Evolutionary conservation across 1,140 invertebrate species (phyloP), one percentile per base, ranked within the genome.

Genomic region (Drosophila triauraria): DNA sequence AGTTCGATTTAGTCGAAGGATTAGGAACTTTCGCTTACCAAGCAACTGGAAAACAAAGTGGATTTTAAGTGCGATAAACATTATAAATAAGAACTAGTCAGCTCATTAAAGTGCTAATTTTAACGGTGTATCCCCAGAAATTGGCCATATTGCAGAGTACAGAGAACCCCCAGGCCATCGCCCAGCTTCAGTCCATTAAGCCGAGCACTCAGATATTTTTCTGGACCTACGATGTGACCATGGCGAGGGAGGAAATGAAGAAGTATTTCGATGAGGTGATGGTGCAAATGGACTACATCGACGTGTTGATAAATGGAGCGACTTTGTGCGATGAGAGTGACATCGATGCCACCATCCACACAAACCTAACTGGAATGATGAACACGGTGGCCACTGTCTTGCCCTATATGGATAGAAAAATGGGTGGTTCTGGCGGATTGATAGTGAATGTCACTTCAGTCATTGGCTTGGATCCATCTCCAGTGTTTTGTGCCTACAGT

Each of bases 391-490:
- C 84, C 25, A 82, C 78, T 3, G 87, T 83, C 2, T 54, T 92
- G 54, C 81, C 91, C 48, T 74, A 87, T 42, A 95, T 96, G 94
- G 94, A 94, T 7, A 94, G 93, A 65, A 93, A 95, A 50, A 94
- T 94, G 70, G 93, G 93, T 7, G 95, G 95, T 0, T 92, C 92
- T 15, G 95, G 95, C 40, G 95, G 95, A 9, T 93, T 95, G 4
- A 94, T 96, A 48, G 93, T 96, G 2, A 96, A 96, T 74, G 84
- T 95, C 4, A 94, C 94, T 10, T 95, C 95, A 0, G 94, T 95
- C 42, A 91, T 94, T 61, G 95, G 95, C 27, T 90, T 95, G 60
- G 80, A 92, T 42, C 91, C 91, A 1, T 76, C 86, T 4, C 86
- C 86, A 10, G 83, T 91, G 1, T 79, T 91, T 23, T 94, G 94